These are phyloP conservation scores for Dendrocopos noguchii DNA, from an alignment of 2,113 vertebrate genomes.

Conservation along the genomic window DNA sequence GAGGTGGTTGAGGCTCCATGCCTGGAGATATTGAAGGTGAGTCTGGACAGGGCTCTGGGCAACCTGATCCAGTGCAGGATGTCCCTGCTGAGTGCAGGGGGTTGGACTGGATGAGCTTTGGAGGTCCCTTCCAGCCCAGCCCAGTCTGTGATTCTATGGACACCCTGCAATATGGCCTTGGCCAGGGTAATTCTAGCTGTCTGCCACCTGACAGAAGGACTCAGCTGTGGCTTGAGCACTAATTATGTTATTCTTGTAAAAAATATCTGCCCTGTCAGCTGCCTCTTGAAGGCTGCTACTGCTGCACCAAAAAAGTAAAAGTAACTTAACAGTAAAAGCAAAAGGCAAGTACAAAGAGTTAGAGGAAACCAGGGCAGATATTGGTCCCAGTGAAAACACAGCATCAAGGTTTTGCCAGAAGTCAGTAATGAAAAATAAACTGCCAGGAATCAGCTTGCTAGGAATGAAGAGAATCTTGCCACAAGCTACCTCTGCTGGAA, in stretches of 20 bases:
- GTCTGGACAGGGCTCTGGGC: no score
- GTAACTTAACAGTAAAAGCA: neutral
- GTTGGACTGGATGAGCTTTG: no score
- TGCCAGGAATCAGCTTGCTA: neutral
- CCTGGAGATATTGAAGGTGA: no score
- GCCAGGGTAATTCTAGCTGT: neutral
- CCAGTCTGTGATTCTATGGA: neutral
- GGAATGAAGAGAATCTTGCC: neutral
- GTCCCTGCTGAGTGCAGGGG: no score
- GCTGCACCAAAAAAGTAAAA: neutral
- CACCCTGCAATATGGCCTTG: neutral
- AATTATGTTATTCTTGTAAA: conserved; percentile 50
- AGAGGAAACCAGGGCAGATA: neutral
- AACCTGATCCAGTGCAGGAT: no score
- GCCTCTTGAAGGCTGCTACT: neutral
- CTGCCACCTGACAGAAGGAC: conserved; percentile 33
- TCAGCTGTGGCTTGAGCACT: neutral
- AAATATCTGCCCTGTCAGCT: conserved; percentile 17
- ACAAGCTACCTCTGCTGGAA: neutral
- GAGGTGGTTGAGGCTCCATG: no score
- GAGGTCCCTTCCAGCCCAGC: no score
- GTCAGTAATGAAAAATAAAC: neutral
- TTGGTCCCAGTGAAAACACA: neutral
- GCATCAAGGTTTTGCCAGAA: neutral
- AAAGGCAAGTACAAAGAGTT: neutral